These are phyloP conservation scores for Lateolabrax maculatus DNA, from an alignment of 2,797 vertebrate genomes.

Conservation along the genomic window DNA sequence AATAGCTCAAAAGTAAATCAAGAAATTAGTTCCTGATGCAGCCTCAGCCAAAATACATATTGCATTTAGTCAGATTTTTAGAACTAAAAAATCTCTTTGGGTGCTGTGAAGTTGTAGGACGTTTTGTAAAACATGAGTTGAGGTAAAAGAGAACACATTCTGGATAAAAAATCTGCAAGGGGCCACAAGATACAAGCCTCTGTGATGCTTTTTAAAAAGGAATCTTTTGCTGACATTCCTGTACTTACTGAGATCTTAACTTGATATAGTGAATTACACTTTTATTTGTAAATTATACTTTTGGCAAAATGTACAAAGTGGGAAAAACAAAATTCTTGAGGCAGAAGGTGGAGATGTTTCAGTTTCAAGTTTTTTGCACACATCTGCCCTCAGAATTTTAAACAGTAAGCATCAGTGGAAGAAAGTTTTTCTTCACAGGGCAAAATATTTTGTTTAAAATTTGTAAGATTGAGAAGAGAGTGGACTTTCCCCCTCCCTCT, in stretches of 20 bases:
- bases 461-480: too few species aligned
- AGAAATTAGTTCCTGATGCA: conserved; percentile 54
- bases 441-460: too few species aligned
- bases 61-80: conserved; percentile 39
- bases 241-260: conserved; percentile 5
- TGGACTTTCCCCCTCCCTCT: too few species aligned
- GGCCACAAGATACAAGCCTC: conserved; percentile 11
- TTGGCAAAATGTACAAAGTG: conserved; percentile 20
- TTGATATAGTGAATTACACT: conserved; percentile 26
- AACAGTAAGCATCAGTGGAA: background rate
- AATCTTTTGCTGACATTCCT: conserved; percentile 6
- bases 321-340: conserved; percentile 9
- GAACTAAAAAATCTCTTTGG: conserved; percentile 37
- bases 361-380: conserved; percentile 27
- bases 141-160: conserved; percentile 14
- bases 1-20: conserved; percentile 48
- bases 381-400: conserved; percentile 10
- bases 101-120: conserved; percentile 26
- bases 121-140: conserved; percentile 29
- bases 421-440: background rate
- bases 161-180: conserved; percentile 46
- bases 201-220: conserved; percentile 25
- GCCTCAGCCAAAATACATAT: conserved; percentile 29
- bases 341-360: conserved; percentile 23
- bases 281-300: too few species aligned